Evolutionary conservation across 2,888 invertebrate genomes (phyloP).

Genomic region (Cataglyphis albicans): DNA sequence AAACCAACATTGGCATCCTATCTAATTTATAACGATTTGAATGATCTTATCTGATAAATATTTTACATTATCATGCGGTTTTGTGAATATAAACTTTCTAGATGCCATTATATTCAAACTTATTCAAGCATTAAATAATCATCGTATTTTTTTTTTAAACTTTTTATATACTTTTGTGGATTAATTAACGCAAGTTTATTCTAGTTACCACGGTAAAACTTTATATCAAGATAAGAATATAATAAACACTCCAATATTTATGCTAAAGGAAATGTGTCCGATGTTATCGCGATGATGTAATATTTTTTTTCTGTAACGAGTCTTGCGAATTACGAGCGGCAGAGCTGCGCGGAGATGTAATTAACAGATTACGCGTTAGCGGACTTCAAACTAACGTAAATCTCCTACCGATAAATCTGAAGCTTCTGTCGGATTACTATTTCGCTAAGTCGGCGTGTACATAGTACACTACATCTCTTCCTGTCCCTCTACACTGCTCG

Average conservation of each 20-base stretch:
- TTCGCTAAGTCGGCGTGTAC: slow-evolving; percentile 27
- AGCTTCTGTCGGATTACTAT: slow-evolving; percentile 22
- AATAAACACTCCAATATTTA: slow-evolving; percentile 25
- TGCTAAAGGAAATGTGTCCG: slow-evolving; percentile 21
- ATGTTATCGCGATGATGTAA: slow-evolving; percentile 29
- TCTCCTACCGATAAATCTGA: slow-evolving; percentile 33
- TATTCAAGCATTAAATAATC: slow-evolving; percentile 10
- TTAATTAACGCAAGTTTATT: slow-evolving; percentile 29
- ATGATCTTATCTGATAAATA: background rate
- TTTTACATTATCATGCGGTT: background rate
- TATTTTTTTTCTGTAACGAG: background rate
- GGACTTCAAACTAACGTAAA: slow-evolving; percentile 39
- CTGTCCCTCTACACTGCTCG: background rate
- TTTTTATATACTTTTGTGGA: background rate
- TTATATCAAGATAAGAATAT: slow-evolving; percentile 5
- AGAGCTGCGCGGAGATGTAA: slow-evolving; percentile 50
- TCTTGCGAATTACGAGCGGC: slow-evolving; percentile 40
- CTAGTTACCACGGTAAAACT: slow-evolving; percentile 13
- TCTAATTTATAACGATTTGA: background rate
- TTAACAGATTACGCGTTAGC: slow-evolving; percentile 49
- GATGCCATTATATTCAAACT: slow-evolving; percentile 13
- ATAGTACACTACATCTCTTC: background rate
- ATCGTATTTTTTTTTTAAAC: slow-evolving; percentile 6
- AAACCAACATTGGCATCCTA: background rate
- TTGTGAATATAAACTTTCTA: slow-evolving; percentile 1